These are phyloP conservation scores for Toxotes lorentzi DNA, from an alignment of 2,797 vertebrate species.

Conservation along the genomic window DNA sequence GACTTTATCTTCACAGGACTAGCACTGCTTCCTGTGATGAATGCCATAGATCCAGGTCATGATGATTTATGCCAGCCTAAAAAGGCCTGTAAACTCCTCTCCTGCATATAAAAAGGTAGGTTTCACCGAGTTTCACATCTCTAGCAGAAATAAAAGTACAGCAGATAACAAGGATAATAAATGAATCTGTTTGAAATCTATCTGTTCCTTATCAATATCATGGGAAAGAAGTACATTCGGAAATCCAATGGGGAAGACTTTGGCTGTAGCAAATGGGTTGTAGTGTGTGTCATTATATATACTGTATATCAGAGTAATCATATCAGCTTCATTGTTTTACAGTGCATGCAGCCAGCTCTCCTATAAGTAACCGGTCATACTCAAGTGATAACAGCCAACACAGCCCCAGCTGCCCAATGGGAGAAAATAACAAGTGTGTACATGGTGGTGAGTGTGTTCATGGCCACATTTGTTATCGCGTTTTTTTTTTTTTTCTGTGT, in stretches of 20 bases:
- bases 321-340: conserved; percentile 67
- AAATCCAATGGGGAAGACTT: conserved; percentile 28
- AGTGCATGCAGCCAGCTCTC: conserved; percentile 35
- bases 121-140: conserved; percentile 48
- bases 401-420: conserved; percentile 52
- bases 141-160: conserved; percentile 54
- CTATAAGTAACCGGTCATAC: conserved; percentile 57
- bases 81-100: conserved; percentile 52
- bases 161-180: conserved; percentile 60
- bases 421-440: conserved; percentile 63
- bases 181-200: conserved; percentile 62
- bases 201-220: conserved; percentile 62
- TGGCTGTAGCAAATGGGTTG: conserved; percentile 33
- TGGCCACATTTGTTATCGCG: conserved; percentile 72
- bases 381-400: conserved; percentile 67
- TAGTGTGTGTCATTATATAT: conserved; percentile 31
- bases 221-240: conserved; percentile 30
- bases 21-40: conserved; percentile 34
- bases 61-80: conserved; percentile 67
- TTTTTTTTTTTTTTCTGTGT: conserved; percentile 56
- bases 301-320: conserved; percentile 59
- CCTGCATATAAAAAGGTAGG: conserved; percentile 33
- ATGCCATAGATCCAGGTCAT: conserved; percentile 64
- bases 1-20: conserved; percentile 28
- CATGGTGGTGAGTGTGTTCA: conserved; percentile 53